phyloP scores from a whole-genome alignment of 2,888 invertebrate species.

The Hyppa rectilinea region DNA sequence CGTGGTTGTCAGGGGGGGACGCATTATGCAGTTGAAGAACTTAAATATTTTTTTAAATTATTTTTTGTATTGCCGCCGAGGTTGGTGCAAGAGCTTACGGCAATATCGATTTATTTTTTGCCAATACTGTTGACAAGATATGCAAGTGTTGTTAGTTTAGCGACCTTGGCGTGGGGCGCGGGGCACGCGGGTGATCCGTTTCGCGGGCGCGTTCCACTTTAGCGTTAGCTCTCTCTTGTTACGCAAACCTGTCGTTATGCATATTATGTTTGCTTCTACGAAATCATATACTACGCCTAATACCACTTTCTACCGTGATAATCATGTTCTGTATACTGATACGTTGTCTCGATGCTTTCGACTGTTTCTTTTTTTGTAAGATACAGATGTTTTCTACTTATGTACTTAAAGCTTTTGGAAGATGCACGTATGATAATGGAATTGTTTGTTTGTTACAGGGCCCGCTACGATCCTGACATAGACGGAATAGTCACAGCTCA shows the following conservation, averaged over 20 bases:
- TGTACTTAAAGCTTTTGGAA: slow-evolving; percentile 24
- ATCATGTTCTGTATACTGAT: slow-evolving; percentile 69
- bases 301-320: slow-evolving; percentile 84
- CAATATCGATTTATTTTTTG: slow-evolving; percentile 63
- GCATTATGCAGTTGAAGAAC: slow-evolving; percentile 25
- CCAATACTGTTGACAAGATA: slow-evolving; percentile 62
- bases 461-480: slow-evolving; percentile 90
- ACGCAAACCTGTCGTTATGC: slow-evolving; percentile 90
- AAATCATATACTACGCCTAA: slow-evolving; percentile 82
- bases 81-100: slow-evolving; percentile 63
- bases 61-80: slow-evolving; percentile 43
- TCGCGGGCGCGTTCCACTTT: slow-evolving; percentile 89
- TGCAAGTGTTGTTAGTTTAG: slow-evolving; percentile 63
- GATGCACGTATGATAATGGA: slow-evolving; percentile 10
- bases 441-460: slow-evolving; percentile 84
- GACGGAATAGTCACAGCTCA: slow-evolving; percentile 81
- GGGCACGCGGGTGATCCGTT: slow-evolving; percentile 80
- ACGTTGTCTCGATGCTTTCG: slow-evolving; percentile 32
- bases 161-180: slow-evolving; percentile 84
- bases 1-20: slow-evolving; percentile 22
- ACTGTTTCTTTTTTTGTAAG: slow-evolving; percentile 11
- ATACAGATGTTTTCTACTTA: neutral
- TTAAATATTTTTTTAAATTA: slow-evolving; percentile 24
- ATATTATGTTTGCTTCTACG: slow-evolving; percentile 87
- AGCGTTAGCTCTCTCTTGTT: slow-evolving; percentile 89